Base-by-base conservation (phyloP, 2,888 invertebrate species). In the Epistrophe grossulariae region DNA sequence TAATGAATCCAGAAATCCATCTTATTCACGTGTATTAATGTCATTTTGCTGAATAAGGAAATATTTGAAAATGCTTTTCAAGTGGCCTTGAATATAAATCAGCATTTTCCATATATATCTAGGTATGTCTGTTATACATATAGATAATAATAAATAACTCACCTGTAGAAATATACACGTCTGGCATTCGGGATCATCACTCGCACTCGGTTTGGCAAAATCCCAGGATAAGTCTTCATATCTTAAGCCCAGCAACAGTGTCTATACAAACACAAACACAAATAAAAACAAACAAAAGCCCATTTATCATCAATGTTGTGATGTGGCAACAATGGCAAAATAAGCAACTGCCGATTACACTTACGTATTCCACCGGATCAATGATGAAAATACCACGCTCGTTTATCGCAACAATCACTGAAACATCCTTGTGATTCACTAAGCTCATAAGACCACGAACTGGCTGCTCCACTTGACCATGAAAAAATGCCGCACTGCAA, bases 211-310 rank as follows among this genome's bases (percentile, higher is more conserved):
- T 90, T 97, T 95, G 0, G 97, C 97, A 92, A 97, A 97, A 92
- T 98, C 98, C 98, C 98, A 99, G 17, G 97, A 97, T 88, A 99
- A 93, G 90, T 98, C 97, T 90, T 98, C 97, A 90, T 97, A 98
- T 60, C 96, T 95, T 64, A 98, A 94, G 31, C 98, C 97, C 66
- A 98, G 93, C 50, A 98, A 93, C 60, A 98, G 94, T 85, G 96
- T 96, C 98, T 98, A n/a, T n/a, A 92, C 82, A 72, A 24, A 52
- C 31, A 77, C 28, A 55, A 17, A 28, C 24, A 81, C 31, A 62
- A 35, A 50, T 3, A n/a, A n/a, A n/a, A n/a, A 68, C 38, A 19
- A 19, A 52, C 13, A 70, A 40, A 55, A 40, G 10, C 9, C 9
- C 24, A 55, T 50, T 43, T 52, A 71, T 52, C 55, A 62, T 50